Conservation (phyloP, 2,888 invertebrate species). For the Agelastica alni region DNA sequence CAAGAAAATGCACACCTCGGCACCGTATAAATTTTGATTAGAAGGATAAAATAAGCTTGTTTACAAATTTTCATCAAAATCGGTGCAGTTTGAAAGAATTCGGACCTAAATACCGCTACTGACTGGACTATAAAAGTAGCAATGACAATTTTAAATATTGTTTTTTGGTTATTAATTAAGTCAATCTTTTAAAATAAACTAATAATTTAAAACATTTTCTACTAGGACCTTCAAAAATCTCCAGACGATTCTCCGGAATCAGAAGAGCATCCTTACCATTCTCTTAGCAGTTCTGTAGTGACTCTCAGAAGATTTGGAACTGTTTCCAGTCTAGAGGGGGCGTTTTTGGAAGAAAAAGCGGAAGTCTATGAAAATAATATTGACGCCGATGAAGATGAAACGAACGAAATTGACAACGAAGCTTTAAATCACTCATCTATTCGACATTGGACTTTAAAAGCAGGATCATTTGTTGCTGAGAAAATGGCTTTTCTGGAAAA, state of each 20-base stretch:
- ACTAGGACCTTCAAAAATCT: constrained; percentile 67
- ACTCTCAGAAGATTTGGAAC: constrained; percentile 66
- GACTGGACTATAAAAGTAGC: no score
- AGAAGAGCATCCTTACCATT: constrained; percentile 75
- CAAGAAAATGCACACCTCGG: no score
- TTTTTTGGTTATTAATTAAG: no score
- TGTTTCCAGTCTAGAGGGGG: constrained; percentile 72
- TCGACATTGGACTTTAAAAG: constrained; percentile 76
- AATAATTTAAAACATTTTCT: no score
- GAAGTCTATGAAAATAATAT: constrained; percentile 58
- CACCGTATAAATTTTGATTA: no score
- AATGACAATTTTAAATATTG: no score
- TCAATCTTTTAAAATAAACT: no score
- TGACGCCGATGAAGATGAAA: constrained; percentile 40
- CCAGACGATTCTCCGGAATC: constrained; percentile 72
- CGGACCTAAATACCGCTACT: no score
- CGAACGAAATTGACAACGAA: constrained; percentile 52
- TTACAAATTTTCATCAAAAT: no score
- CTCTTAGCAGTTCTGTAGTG: constrained; percentile 64
- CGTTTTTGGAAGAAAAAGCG: constrained; percentile 63
- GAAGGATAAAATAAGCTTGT: no score
- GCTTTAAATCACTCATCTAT: constrained; percentile 52
- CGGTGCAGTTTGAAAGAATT: no score
- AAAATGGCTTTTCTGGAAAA: constrained; percentile 76
- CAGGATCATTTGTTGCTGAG: constrained; percentile 80